Percentiles rank a stretch among this genome's conserved stretches.
Evolutionary conservation across 2,797 vertebrate genomes (phyloP).

Genomic region (Eupleurogrammus muticus): DNA sequence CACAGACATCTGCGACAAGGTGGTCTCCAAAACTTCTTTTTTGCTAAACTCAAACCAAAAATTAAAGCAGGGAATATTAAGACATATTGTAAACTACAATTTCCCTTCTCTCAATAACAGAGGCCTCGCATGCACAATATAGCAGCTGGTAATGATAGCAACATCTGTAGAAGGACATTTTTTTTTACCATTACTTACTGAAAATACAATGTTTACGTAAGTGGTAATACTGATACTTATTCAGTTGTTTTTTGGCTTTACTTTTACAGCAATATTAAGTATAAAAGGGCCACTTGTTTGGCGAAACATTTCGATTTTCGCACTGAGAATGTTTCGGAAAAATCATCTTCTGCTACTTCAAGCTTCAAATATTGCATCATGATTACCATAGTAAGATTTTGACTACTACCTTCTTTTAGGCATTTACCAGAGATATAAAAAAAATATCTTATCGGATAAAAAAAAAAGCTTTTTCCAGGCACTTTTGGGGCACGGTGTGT

Average conservation of each 20-base stretch:
- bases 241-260: background rate
- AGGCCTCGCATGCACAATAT: background rate
- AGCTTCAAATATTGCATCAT: constrained; percentile 9
- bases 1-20: constrained; percentile 44
- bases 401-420: constrained; percentile 15
- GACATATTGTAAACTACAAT: background rate
- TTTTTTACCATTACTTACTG: background rate
- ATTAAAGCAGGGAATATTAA: background rate
- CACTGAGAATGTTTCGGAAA: background rate
- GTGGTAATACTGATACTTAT: background rate
- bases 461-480: constrained; percentile 38
- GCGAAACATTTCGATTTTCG: background rate
- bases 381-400: constrained; percentile 19
- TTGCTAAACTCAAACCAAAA: background rate
- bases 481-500: constrained; percentile 33
- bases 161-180: background rate
- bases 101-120: background rate
- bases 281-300: background rate
- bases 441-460: constrained; percentile 37
- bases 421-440: constrained; percentile 41
- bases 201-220: background rate
- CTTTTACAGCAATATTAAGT: background rate
- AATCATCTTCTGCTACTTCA: background rate
- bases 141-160: background rate
- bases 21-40: background rate